These are phyloP conservation scores for Micromesistius poutassou DNA, from an alignment of 2,797 vertebrate genomes.

Conservation along the genomic window DNA sequence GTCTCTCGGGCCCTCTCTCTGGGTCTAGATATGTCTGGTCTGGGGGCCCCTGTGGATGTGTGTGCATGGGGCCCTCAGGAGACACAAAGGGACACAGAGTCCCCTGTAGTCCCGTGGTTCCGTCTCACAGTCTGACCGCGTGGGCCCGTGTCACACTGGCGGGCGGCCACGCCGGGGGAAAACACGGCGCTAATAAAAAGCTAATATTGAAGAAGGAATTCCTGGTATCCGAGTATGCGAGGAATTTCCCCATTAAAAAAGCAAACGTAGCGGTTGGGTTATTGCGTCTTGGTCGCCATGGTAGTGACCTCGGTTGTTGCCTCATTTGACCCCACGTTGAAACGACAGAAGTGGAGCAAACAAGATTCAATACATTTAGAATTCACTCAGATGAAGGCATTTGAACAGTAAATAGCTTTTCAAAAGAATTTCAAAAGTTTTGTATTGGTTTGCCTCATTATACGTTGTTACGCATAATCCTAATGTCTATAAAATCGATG, in stretches of 20 bases:
- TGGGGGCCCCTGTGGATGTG: slow-evolving; percentile 56
- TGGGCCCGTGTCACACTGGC: slow-evolving; percentile 11
- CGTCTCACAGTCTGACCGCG: slow-evolving; percentile 24
- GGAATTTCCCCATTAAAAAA: neutral
- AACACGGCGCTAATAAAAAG: neutral
- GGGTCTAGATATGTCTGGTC: slow-evolving; percentile 46
- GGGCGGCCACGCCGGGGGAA: neutral
- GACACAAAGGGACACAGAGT: slow-evolving; percentile 46
- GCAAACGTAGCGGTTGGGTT: neutral
- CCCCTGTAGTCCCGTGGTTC: slow-evolving; percentile 31
- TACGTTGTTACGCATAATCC: too few species aligned
- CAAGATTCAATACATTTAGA: neutral
- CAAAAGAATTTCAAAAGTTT: neutral
- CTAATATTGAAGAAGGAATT: slow-evolving; percentile 2
- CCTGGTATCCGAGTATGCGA: neutral
- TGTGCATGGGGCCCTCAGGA: slow-evolving; percentile 24
- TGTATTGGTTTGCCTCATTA: neutral
- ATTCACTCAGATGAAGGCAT: neutral
- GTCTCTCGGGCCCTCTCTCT: neutral
- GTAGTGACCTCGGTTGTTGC: neutral
- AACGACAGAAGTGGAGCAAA: neutral
- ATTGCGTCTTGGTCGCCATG: neutral
- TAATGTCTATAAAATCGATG: too few species aligned
- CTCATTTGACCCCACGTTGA: neutral
- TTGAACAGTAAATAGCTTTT: neutral